phyloP scores from a whole-genome alignment of 2,888 invertebrate genomes.

The Athalia circularis region DNA sequence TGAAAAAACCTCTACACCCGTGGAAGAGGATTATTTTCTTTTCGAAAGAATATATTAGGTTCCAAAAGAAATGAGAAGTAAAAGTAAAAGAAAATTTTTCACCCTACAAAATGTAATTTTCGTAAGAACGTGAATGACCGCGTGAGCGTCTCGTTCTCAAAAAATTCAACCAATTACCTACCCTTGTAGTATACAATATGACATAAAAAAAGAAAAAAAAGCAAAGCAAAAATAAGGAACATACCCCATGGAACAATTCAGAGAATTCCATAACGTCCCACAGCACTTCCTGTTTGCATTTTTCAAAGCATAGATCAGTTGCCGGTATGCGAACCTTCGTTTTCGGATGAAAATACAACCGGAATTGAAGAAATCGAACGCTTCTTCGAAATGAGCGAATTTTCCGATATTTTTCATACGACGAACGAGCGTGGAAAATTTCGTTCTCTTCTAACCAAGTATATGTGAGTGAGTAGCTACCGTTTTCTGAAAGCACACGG shows the following conservation, averaged over 20 bases:
- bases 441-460: too few species aligned
- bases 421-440: too few species aligned
- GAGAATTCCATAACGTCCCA: slow-evolving; percentile 1
- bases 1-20: background rate
- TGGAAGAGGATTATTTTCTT: background rate
- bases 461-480: too few species aligned
- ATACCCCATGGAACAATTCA: slow-evolving; percentile 13
- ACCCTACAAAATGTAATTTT: slow-evolving; percentile 17
- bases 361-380: too few species aligned
- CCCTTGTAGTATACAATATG: too few species aligned
- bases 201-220: background rate
- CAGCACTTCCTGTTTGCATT: background rate
- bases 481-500: too few species aligned
- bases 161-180: slow-evolving; percentile 11
- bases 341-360: too few species aligned
- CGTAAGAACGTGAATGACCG: slow-evolving; percentile 5
- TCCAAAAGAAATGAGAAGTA: background rate
- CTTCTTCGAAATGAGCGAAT: too few species aligned
- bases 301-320: background rate
- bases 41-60: too few species aligned
- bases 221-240: background rate
- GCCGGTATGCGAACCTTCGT: background rate
- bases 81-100: background rate
- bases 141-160: background rate
- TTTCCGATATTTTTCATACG: too few species aligned